Conservation (phyloP, 2,797 vertebrate species). For the Apodemus agrarius region DNA sequence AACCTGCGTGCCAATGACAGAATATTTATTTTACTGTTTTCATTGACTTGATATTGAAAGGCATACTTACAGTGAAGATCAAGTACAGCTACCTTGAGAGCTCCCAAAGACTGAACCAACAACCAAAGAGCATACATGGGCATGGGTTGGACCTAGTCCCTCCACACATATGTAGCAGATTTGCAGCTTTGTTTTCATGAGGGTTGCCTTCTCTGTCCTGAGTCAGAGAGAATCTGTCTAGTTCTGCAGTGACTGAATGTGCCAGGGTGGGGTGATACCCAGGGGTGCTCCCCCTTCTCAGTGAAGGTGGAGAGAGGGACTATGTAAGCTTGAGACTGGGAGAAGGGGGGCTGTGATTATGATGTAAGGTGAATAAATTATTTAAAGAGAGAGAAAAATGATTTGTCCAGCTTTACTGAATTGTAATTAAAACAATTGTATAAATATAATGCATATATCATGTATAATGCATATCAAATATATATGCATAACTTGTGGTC, state of each 20-base stretch:
- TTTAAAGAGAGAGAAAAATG: background rate
- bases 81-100: background rate
- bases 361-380: background rate
- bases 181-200: background rate
- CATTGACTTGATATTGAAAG: constrained; percentile 11
- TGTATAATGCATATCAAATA: background rate
- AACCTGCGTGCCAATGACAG: background rate
- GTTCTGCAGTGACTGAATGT: background rate
- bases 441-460: background rate
- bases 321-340: background rate
- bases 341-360: background rate
- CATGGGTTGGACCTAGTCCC: background rate
- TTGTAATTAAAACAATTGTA: background rate
- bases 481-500: background rate
- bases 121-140: background rate
- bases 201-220: background rate
- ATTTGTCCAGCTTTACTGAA: background rate
- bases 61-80: background rate
- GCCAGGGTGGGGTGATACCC: background rate
- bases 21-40: background rate
- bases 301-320: fast-evolving
- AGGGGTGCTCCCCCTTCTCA: background rate
- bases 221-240: background rate
- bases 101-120: background rate
- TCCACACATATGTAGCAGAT: background rate